Percentiles rank a stretch among this genome's conserved stretches.
Evolutionary conservation across 53 echinoderm and acorn worm species (phyloP).

Genomic region (Temnopleurus reevesii): DNA sequence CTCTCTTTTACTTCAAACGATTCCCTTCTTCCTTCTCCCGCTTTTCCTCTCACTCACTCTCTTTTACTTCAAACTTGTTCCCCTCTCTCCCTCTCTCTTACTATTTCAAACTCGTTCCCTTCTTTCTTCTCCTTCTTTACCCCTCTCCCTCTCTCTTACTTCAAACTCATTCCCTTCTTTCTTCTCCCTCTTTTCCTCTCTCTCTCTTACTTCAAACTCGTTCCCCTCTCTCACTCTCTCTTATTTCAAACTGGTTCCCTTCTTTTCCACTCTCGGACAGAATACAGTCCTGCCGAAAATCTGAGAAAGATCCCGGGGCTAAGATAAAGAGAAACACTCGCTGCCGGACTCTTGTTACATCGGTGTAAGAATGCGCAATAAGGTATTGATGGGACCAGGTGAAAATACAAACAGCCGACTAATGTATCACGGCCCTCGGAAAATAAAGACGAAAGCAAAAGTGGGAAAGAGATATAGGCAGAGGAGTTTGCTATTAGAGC

Average conservation of each 20-base stretch:
- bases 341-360: conserved; percentile 23
- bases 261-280: background rate
- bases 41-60: background rate
- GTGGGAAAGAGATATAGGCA: background rate
- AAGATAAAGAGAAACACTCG: conserved; percentile 17
- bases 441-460: background rate
- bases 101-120: too few relatives aligned
- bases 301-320: conserved; percentile 32
- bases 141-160: too few relatives aligned
- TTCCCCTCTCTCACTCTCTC: background rate
- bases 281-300: background rate
- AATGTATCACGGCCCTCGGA: conserved; percentile 20
- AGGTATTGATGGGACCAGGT: conserved; percentile 36
- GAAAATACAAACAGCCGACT: conserved; percentile 25
- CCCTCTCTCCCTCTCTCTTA: background rate
- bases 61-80: background rate
- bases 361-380: background rate
- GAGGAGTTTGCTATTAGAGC: background rate
- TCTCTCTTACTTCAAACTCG: background rate
- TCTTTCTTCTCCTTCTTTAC: too few relatives aligned
- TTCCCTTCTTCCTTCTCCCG: background rate
- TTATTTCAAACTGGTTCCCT: background rate
- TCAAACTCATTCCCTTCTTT: background rate
- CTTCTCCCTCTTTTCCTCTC: background rate
- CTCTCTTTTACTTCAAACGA: background rate